Base-by-base conservation (phyloP, 2,113 vertebrate species). In the Oryzias melastigma region DNA sequence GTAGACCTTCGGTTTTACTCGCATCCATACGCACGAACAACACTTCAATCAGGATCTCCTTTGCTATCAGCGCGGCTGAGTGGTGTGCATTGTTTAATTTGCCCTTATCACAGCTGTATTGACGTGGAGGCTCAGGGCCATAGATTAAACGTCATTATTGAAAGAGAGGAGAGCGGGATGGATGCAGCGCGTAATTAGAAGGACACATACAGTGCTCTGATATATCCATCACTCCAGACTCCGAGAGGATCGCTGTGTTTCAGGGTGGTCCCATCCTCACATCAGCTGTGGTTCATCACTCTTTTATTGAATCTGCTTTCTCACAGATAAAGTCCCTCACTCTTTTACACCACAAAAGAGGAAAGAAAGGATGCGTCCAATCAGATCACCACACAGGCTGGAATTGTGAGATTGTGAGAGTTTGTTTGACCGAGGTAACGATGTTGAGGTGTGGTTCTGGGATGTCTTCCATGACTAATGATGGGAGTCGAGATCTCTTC, bases 101-200 rank as follows among this genome's bases (percentile, higher is more conserved):
- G 49, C 57, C 77, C 72, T 76, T 73, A 82, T 87, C 77, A 73
- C 55, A 53, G 57, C 65, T 52, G 55, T 45, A 79, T 82, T 83
- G 66, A 58, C 58, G 73, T 68, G 48, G 44, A 65, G 73, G 66
- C 73, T 65, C 66, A 17, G 51, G 62, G 78, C 58, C 77, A 84
- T 75, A 73, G 78, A 86, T 85, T 78, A 85, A 71, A 82, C 62
- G 80, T 80, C 80, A 87, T 87, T 85, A 80, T 82, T 78, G 88
- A 89, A 90, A 82, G 82, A 83, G 81, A 78, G 64, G 50, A 75
- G 78, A 81, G 66, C 46, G 58, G 81, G 79, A 84, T 81, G 80
- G 72, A 86, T 85, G 73, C 74, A 55, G 75, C 54, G 43, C 75
- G 74, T 88, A 84, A 88, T 88, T 82, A 85, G 63, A 75, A 68